These are phyloP conservation scores for Drosophila azteca DNA, from an alignment of 1,140 invertebrate genomes.

Conservation along the genomic window DNA sequence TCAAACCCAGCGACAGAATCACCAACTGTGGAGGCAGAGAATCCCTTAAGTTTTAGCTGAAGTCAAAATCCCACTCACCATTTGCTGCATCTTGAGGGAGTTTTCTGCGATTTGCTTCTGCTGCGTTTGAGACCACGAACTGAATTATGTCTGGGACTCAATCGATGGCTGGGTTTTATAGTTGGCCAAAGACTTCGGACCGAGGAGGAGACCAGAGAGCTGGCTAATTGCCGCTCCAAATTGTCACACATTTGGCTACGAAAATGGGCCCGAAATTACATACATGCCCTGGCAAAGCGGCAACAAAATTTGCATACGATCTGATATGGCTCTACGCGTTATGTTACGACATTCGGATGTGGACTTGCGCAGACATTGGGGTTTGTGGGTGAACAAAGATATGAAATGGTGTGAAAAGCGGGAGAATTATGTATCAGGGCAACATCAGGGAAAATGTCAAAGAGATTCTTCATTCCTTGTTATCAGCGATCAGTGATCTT, in stretches of 20 bases:
- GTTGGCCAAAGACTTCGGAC: neutral
- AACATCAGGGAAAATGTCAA: no score
- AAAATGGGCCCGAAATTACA: constrained; percentile 48
- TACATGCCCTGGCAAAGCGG: constrained; percentile 20
- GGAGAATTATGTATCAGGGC: no score
- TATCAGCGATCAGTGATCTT: no score
- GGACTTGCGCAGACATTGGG: neutral
- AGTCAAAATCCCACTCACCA: constrained; percentile 12
- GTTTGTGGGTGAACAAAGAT: no score
- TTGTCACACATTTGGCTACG: constrained; percentile 47
- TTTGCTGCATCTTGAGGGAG: constrained; percentile 38
- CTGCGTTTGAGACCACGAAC: neutral
- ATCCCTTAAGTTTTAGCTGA: neutral
- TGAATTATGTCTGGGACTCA: constrained; percentile 31
- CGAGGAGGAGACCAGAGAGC: neutral
- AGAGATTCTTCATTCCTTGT: no score
- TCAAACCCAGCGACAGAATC: constrained; percentile 31
- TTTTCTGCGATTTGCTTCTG: constrained; percentile 3
- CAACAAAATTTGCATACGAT: constrained; percentile 20
- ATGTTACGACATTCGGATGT: constrained; percentile 27
- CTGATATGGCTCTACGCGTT: constrained; percentile 13
- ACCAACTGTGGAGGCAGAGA: constrained; percentile 16
- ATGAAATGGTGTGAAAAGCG: no score
- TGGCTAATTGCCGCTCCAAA: constrained; percentile 38
- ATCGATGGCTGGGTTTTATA: constrained; percentile 44